phyloP scores from a whole-genome alignment of 1,140 invertebrate species.

The Sitobion miscanthi region DNA sequence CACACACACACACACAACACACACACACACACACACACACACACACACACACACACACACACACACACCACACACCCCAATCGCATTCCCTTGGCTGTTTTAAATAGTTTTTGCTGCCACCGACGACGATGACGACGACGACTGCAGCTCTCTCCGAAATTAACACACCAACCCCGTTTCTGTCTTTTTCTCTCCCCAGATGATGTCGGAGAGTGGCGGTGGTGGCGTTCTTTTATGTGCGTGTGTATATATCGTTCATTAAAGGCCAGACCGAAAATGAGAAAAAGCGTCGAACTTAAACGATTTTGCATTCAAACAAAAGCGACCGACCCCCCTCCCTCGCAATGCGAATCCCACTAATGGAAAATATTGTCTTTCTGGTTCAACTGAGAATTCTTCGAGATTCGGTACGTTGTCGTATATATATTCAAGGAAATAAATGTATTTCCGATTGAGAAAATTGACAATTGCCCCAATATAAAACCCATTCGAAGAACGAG shows the following conservation, averaged over 20 bases:
- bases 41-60: not conserved
- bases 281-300: slow-evolving; percentile 56
- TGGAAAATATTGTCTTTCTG: slow-evolving; percentile 54
- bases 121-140: slow-evolving; percentile 38
- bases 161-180: slow-evolving; percentile 45
- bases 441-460: slow-evolving; percentile 17
- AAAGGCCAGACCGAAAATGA: slow-evolving; percentile 55
- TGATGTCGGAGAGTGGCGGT: not conserved
- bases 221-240: slow-evolving; percentile 42
- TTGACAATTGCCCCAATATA: slow-evolving; percentile 2
- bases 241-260: slow-evolving; percentile 53
- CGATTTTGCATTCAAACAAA: slow-evolving; percentile 55
- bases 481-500: slow-evolving; percentile 1
- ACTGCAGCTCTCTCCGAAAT: slow-evolving; percentile 54
- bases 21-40: slow-evolving; percentile 32
- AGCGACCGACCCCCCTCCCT: slow-evolving; percentile 16
- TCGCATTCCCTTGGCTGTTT: slow-evolving; percentile 53
- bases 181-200: slow-evolving; percentile 44
- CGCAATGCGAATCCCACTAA: slow-evolving; percentile 35
- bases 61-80: slow-evolving; percentile 39
- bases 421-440: not conserved
- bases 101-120: slow-evolving; percentile 55
- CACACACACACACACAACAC: not conserved
- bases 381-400: not conserved
- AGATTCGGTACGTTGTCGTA: not conserved